Evolutionary conservation across 2,888 invertebrate species (phyloP), one percentile per base, ranked within the genome.

Genomic region (Cybosia mesomella): DNA sequence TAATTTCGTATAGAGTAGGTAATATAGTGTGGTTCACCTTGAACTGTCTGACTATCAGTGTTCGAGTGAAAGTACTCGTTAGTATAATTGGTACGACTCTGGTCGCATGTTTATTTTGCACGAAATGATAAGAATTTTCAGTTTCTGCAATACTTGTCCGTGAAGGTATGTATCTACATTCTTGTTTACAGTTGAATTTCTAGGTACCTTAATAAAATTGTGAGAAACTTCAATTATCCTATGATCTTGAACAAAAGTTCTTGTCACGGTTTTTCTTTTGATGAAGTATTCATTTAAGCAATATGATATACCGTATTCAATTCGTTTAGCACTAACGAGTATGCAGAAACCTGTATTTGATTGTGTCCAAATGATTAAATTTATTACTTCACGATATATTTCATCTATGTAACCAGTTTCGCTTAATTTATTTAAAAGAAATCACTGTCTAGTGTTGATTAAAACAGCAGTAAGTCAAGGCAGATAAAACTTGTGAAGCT

Each of bases 1-100:
- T 74, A 82, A 79, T 85, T 87, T 82, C 76, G 74, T 74, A 80
- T 80, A 85, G 81, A 85, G 86, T n/a, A n/a, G n/a, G n/a, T 86
- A 85, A 87, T 83, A 83, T 87, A 87, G 79, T 82, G 87, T 80
- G 83, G 89, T 87, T 91, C 83, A 91, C 93, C 92, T 93, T 92
- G 92, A 92, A 92, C 91, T 86, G 89, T 78, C 83, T 71, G 72
- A 83, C 86, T 91, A 91, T 91, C 89, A 86, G 82, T 77, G 79
- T 74, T 71, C 74, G 81, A 92, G 94, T 92, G 93, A 94, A 94
- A 94, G 94, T 93, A 84, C 88, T 94, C 90, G 92, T 93, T 92
- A 91, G 90, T 88, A 85, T 92, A 93, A 94, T 92, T 93, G 91
- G 89, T 89, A 82, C 84, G 85, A 85, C 80, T 87, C 85, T 80